Conservation (phyloP, 2,888 invertebrate genomes). For the Argyresthia goedartella region DNA sequence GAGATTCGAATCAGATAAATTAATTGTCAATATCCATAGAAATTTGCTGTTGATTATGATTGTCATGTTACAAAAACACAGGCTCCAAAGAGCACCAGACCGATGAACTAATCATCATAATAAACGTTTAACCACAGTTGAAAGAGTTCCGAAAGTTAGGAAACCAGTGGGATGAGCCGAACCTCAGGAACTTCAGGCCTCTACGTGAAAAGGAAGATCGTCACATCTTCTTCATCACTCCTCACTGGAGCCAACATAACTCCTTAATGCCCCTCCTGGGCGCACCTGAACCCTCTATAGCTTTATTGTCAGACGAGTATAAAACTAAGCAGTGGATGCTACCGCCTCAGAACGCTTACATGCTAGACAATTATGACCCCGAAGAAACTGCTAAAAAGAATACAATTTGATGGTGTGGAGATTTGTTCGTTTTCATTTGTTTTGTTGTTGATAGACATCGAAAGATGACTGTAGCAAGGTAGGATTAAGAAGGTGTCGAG, state of each 20-base stretch:
- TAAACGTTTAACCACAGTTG: slow-evolving; percentile 38
- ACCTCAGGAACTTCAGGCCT: slow-evolving; percentile 64
- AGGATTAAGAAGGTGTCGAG: too few relatives aligned
- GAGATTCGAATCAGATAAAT: too few relatives aligned
- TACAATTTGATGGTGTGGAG: too few relatives aligned
- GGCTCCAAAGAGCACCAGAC: too few relatives aligned
- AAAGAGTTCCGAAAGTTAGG: slow-evolving; percentile 66
- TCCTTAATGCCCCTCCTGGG: slow-evolving; percentile 56
- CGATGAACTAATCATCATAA: too few relatives aligned
- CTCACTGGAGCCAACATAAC: slow-evolving; percentile 61
- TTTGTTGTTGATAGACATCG: too few relatives aligned
- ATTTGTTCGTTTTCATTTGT: too few relatives aligned
- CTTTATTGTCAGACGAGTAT: slow-evolving; percentile 42
- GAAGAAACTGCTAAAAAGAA: too few relatives aligned
- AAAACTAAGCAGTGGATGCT: slow-evolving; percentile 35
- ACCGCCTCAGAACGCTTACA: slow-evolving; percentile 41
- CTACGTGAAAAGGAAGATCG: slow-evolving; percentile 50
- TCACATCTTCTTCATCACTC: slow-evolving; percentile 64
- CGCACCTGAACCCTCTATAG: slow-evolving; percentile 40
- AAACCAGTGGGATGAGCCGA: slow-evolving; percentile 60
- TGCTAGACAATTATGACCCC: slow-evolving; percentile 21
- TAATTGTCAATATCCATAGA: too few relatives aligned
- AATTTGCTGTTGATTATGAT: too few relatives aligned
- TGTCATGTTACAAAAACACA: too few relatives aligned
- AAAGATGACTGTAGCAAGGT: too few relatives aligned